Evolutionary conservation across 2,888 invertebrate genomes (phyloP).

Genomic region (Dynastes grantii): DNA sequence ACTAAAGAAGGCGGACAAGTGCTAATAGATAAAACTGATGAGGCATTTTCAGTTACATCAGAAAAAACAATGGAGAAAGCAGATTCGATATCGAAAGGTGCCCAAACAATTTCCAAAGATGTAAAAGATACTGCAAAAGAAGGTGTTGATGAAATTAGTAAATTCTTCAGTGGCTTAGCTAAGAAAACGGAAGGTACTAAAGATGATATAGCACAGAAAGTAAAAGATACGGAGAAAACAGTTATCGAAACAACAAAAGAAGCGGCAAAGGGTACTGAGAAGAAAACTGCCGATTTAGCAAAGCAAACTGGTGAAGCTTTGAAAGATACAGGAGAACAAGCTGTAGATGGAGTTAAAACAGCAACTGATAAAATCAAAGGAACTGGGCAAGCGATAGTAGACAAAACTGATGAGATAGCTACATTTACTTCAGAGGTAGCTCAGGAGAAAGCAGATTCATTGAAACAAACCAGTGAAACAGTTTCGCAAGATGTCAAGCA

Average conservation of each 20-base stretch:
- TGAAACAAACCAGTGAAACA: slow-evolving; percentile 22
- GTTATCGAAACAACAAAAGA: slow-evolving; percentile 46
- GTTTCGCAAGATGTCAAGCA: slow-evolving; percentile 39
- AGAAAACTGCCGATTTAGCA: slow-evolving; percentile 49
- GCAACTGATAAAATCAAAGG: slow-evolving; percentile 16
- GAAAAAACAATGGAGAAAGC: background rate
- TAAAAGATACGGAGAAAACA: slow-evolving; percentile 39
- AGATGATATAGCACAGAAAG: slow-evolving; percentile 37
- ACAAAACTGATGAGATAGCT: background rate
- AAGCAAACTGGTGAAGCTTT: slow-evolving; percentile 50
- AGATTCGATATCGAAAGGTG: background rate
- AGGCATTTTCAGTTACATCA: no score
- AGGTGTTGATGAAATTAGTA: slow-evolving; percentile 62
- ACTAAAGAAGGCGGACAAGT: background rate
- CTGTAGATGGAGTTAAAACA: slow-evolving; percentile 17
- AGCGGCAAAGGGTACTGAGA: slow-evolving; percentile 23
- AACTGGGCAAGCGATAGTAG: background rate
- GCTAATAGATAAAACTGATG: no score
- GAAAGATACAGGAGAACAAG: background rate
- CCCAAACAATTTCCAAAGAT: slow-evolving; percentile 33
- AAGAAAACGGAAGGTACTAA: slow-evolving; percentile 44
- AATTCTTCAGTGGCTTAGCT: slow-evolving; percentile 58
- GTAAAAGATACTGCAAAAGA: slow-evolving; percentile 58
- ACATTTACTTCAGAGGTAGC: slow-evolving; percentile 16
- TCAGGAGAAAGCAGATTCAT: slow-evolving; percentile 51